Conservation (phyloP, 2,797 vertebrate species). For the Argyrosomus regius region DNA sequence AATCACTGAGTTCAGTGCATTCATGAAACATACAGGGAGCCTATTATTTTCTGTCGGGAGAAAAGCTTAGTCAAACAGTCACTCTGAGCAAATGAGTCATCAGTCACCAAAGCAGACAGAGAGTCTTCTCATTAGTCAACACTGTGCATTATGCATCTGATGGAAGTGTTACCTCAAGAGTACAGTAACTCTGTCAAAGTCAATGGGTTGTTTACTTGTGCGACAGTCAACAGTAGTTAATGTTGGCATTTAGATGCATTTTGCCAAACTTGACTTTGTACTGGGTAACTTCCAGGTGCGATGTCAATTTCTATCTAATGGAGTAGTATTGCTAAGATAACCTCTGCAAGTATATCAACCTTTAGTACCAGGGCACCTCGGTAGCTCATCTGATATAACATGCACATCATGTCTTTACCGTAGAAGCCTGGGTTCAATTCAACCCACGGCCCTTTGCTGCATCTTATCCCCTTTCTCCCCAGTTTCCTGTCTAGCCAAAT, state of each 20-base stretch:
- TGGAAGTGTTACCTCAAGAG: neutral
- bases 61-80: neutral
- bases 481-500: too few relatives aligned
- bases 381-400: too few relatives aligned
- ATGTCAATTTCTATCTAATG: neutral
- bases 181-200: neutral
- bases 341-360: neutral
- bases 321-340: neutral
- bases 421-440: too few relatives aligned
- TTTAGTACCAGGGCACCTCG: neutral
- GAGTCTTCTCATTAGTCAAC: neutral
- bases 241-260: neutral
- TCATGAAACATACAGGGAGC: neutral
- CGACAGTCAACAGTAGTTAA: neutral
- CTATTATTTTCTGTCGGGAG: neutral
- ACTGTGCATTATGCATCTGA: neutral
- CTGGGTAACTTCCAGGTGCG: neutral
- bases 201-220: neutral
- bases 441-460: too few relatives aligned
- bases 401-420: too few relatives aligned
- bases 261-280: neutral
- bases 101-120: neutral
- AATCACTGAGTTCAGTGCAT: neutral
- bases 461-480: too few relatives aligned
- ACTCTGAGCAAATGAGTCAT: constrained; percentile 19